Evolutionary conservation across 2,113 vertebrate species (phyloP).

Genomic region (Fukomys damarensis): DNA sequence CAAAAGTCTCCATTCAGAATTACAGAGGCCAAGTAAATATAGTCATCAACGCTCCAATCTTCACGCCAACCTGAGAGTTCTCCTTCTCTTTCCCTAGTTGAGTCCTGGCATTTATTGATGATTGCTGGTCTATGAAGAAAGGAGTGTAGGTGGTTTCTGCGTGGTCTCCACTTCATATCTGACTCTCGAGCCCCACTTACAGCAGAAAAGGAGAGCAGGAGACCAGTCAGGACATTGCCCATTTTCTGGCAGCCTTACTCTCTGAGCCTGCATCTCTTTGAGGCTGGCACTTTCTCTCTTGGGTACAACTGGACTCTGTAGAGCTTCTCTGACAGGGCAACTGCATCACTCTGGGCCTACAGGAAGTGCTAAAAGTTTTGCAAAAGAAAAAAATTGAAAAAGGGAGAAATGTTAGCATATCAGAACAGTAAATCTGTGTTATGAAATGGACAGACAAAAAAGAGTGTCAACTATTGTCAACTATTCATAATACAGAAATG

Average conservation of each 20-base stretch:
- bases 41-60: background rate
- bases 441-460: background rate
- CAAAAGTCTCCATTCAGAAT: background rate
- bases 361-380: background rate
- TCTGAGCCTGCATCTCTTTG: background rate
- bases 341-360: background rate
- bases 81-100: background rate
- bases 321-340: slow-evolving; percentile 20
- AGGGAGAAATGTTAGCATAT: background rate
- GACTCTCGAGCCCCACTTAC: background rate
- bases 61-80: background rate
- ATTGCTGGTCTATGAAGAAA: background rate
- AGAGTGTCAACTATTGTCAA: background rate
- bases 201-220: background rate
- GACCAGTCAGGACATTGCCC: background rate
- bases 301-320: background rate
- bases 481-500: background rate
- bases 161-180: background rate
- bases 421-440: background rate
- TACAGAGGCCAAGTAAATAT: background rate
- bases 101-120: background rate
- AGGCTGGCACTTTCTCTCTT: background rate
- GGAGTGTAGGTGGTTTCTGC: background rate
- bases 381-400: background rate
- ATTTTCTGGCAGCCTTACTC: background rate